Percentiles rank a stretch among this genome's conserved stretches.
These are phyloP conservation scores for Heliangelus exortis DNA, from an alignment of 2,797 vertebrate species.

Conservation along the genomic window DNA sequence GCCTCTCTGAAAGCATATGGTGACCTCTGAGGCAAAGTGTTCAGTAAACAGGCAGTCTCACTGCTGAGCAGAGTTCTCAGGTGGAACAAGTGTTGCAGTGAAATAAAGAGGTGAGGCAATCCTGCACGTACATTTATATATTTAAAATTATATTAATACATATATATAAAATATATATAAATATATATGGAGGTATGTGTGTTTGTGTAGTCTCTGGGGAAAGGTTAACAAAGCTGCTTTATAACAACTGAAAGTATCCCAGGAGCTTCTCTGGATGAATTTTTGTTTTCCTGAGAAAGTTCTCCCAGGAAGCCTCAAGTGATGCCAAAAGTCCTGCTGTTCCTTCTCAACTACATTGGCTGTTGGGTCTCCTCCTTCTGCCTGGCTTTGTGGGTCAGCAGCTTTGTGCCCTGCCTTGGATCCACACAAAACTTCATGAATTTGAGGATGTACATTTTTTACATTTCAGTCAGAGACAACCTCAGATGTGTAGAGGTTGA, in stretches of 20 bases:
- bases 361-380: background rate
- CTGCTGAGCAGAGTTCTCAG: background rate
- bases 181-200: too few species aligned
- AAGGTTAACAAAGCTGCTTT: background rate
- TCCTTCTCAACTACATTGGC: fast-evolving
- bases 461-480: background rate
- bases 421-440: fast-evolving
- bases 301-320: background rate
- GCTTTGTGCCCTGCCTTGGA: background rate
- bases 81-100: background rate
- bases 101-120: background rate
- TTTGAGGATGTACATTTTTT: background rate
- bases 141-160: too few species aligned
- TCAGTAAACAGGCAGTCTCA: background rate
- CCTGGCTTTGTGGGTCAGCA: too few species aligned
- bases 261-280: background rate
- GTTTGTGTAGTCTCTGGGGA: background rate
- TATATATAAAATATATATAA: too few species aligned
- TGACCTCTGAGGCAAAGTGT: background rate
- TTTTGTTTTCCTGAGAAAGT: background rate
- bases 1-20: background rate
- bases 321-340: background rate
- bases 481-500: background rate
- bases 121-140: too few species aligned
- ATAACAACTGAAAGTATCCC: background rate